These are phyloP conservation scores for Cepaea hortensis DNA, from an alignment of 2,888 invertebrate species.

Conservation along the genomic window DNA sequence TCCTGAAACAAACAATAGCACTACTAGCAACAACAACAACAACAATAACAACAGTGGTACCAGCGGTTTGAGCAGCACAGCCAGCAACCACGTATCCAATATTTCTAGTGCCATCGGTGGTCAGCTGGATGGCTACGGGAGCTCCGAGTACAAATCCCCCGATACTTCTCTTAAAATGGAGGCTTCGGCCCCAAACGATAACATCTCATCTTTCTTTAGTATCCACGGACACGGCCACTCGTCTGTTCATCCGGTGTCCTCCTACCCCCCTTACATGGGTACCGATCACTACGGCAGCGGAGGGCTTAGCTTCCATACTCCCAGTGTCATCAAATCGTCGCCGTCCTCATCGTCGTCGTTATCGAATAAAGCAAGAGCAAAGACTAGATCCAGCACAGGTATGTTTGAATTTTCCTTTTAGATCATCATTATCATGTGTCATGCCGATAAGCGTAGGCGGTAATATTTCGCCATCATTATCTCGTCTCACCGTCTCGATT, in stretches of 20 bases:
- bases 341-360: conserved; percentile 54
- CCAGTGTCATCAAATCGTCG: conserved; percentile 63
- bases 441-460: neutral
- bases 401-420: conserved; percentile 34
- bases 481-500: too few relatives aligned
- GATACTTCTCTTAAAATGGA: conserved; percentile 35
- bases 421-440: neutral
- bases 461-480: too few relatives aligned
- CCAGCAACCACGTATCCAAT: conserved; percentile 16
- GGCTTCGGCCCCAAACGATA: conserved; percentile 5
- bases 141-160: conserved; percentile 4
- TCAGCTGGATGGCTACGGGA: conserved; percentile 4
- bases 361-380: conserved; percentile 64
- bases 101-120: neutral
- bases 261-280: conserved; percentile 65
- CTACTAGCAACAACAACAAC: conserved; percentile 7
- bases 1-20: conserved; percentile 82
- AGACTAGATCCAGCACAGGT: conserved; percentile 71
- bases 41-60: conserved; percentile 16
- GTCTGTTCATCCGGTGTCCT: conserved; percentile 70
- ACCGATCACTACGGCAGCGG: conserved; percentile 63
- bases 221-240: conserved; percentile 30
- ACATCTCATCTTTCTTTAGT: conserved; percentile 33
- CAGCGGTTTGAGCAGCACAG: neutral
- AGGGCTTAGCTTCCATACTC: conserved; percentile 64